These are phyloP conservation scores for Spinus pinus DNA, from an alignment of 2,797 vertebrate genomes.

Conservation along the genomic window DNA sequence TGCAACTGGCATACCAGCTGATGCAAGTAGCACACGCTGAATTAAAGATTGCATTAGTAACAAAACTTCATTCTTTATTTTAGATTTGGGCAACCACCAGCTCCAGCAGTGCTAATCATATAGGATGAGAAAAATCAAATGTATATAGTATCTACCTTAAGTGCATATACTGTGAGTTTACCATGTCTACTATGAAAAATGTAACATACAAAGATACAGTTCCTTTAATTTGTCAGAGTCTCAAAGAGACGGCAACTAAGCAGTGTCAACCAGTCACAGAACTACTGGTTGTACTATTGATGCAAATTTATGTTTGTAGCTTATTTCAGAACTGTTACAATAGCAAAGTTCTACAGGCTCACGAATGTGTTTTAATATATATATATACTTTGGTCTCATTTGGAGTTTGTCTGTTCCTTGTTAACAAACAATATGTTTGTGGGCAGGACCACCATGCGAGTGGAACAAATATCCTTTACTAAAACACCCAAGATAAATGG, in stretches of 20 bases:
- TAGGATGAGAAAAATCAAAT: background rate
- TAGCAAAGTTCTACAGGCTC: background rate
- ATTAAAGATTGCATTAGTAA: background rate
- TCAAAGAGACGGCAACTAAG: background rate
- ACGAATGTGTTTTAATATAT: background rate
- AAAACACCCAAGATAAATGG: background rate
- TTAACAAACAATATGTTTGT: background rate
- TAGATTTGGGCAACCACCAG: background rate
- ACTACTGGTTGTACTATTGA: background rate
- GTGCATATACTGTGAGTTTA: background rate
- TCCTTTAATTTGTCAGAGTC: background rate
- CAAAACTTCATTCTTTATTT: background rate
- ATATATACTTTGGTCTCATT: background rate
- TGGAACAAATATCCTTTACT: background rate
- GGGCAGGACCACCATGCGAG: background rate
- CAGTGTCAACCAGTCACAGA: background rate
- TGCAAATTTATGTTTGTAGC: background rate
- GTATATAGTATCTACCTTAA: background rate
- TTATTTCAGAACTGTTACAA: background rate
- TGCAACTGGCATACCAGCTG: background rate
- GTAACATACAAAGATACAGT: background rate
- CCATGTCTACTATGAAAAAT: background rate
- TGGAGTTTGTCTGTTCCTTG: background rate
- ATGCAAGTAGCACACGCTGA: background rate
- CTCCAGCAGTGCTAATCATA: background rate